These are phyloP conservation scores for Myrmecobius fasciatus DNA, from an alignment of 2,113 vertebrate species.

Conservation along the genomic window DNA sequence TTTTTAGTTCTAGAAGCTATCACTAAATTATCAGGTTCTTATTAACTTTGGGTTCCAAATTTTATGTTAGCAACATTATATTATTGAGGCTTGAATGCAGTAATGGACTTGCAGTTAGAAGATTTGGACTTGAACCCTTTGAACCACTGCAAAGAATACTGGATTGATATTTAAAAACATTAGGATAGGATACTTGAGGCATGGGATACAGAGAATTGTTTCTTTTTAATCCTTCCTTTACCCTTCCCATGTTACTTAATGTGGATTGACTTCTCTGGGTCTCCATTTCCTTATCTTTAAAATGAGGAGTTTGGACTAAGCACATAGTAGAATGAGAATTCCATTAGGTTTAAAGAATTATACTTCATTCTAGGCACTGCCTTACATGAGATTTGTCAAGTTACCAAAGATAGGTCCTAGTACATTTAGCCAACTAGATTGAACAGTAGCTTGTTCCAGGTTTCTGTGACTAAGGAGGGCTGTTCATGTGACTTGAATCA, in stretches of 20 bases:
- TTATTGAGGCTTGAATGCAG: neutral
- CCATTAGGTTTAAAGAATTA: neutral
- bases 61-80: neutral
- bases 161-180: neutral
- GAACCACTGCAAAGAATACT: neutral
- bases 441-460: neutral
- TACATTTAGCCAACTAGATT: neutral
- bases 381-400: neutral
- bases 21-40: neutral
- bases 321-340: neutral
- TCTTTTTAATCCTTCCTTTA: neutral
- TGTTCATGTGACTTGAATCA: neutral
- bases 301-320: neutral
- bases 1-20: neutral
- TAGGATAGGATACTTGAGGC: neutral
- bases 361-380: neutral
- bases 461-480: neutral
- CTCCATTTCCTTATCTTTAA: neutral
- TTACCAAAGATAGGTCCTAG: neutral
- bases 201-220: neutral
- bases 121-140: neutral
- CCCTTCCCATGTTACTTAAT: neutral
- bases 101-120: neutral
- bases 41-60: neutral
- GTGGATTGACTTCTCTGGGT: neutral